A percentile compares a stretch with the other conserved stretches of the same genome.
These are phyloP conservation scores for Chelmon rostratus DNA, from an alignment of 2,797 vertebrate species.

Conservation along the genomic window DNA sequence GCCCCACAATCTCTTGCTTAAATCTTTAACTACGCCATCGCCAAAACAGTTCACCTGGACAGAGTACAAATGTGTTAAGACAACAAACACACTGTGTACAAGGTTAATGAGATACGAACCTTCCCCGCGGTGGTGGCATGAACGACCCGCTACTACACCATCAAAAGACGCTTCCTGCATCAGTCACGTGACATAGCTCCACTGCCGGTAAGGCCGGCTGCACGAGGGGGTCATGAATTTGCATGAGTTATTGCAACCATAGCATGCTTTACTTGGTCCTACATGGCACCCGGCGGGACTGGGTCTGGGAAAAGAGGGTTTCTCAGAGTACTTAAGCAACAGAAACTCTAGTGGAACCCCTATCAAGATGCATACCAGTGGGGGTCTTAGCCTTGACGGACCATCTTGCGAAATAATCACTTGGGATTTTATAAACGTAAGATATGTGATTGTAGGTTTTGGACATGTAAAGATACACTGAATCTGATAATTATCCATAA, in stretches of 20 bases:
- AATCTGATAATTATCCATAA: no score
- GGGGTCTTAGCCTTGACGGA: neutral
- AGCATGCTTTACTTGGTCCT: no score
- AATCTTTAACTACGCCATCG: fast-evolving
- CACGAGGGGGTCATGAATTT: neutral
- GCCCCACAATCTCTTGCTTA: fast-evolving
- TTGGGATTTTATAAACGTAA: neutral
- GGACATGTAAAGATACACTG: no score
- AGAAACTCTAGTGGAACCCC: neutral
- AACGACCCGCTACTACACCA: neutral
- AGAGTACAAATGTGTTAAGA: fast-evolving
- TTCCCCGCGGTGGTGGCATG: conserved; percentile 12
- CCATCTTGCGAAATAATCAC: neutral
- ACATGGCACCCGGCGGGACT: neutral
- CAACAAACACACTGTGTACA: neutral
- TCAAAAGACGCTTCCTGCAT: conserved; percentile 64
- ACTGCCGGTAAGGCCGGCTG: neutral
- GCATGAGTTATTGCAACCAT: neutral
- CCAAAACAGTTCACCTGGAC: fast-evolving
- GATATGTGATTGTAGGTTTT: neutral
- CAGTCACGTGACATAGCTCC: conserved; percentile 67
- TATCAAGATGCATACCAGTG: neutral
- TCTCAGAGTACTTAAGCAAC: neutral
- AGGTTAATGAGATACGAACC: conserved; percentile 46
- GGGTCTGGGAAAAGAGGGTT: neutral